Evolutionary conservation across 2,888 invertebrate genomes (phyloP), one percentile per base, ranked within the genome.

Genomic region (Ischnus inquisitorius): DNA sequence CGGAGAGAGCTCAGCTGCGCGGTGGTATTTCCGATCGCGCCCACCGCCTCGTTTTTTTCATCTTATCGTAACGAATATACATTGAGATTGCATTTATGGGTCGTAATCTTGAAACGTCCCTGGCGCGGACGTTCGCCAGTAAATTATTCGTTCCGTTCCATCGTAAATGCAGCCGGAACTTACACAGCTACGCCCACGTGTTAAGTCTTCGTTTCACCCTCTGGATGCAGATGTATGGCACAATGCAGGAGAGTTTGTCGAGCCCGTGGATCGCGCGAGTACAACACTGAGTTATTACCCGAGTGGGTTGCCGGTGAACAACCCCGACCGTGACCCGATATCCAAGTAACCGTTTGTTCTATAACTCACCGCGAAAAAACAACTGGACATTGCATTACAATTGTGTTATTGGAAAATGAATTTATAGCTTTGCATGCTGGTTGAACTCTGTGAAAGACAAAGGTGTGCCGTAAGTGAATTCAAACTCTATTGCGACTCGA

Each of bases 111-210:
- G 62, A n/a, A 28, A 74, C n/a, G 65, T 60, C 57, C 14, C 12
- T 54, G 34, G 57, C 28, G 65, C 46, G 25, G 5, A 76, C 64
- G 3, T 41, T 10, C 25, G 71, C 25, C 10, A 54, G 54, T 54
- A 76, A 76, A 79, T 83, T 76, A 79, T 79, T 76, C 51, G 39
- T 79, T 41, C 71, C 54, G 69, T 76, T 51, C n/a, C 43, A 10
- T 64, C 75, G 79, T 79, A 76, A 79, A 64, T 48, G 65, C 75
- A 76, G 67, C 69, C 76, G 79, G 79, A 79, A 83, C 79, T 79
- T 60, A 67, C 46, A 60, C 34, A 64, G 25, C n/a, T 43, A 41
- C 65, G 51, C 82, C 79, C 75, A 79, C 82, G 75, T 64, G 48
- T 54, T 34, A 12, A 46, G 54, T 39, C 64, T 64, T 79, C 51